Evolutionary conservation across 2,113 vertebrate species (phyloP).

Genomic region (Phalacrocorax brasilianus): DNA sequence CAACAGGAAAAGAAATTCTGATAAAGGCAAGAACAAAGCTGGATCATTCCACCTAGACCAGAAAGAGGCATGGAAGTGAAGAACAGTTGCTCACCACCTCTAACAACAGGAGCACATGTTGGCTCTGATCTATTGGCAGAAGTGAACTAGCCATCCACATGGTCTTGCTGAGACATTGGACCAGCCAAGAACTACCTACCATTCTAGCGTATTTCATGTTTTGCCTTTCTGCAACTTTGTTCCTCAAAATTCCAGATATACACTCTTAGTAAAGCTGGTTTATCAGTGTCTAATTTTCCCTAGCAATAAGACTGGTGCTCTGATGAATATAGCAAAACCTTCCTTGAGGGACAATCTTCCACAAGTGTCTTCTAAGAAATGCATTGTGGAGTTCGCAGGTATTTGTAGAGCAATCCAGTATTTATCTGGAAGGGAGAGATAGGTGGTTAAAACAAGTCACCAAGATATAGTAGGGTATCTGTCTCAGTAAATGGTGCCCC

Average conservation of each 20-base stretch:
- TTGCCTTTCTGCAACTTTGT: neutral
- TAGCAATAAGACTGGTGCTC: neutral
- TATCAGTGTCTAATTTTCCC: neutral
- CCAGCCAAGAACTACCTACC: neutral
- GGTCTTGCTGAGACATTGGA: neutral
- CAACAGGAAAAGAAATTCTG: neutral
- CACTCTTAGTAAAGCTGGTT: neutral
- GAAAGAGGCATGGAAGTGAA: neutral
- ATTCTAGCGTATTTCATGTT: rapidly evolving
- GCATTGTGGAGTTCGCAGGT: rapidly evolving
- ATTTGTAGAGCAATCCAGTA: neutral
- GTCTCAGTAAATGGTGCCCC: neutral
- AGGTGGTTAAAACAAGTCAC: neutral
- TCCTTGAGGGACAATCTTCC: neutral
- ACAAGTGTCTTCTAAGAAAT: neutral
- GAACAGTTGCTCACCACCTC: rapidly evolving
- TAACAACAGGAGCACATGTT: neutral
- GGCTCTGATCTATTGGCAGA: neutral
- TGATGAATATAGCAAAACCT: neutral
- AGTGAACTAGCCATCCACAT: neutral
- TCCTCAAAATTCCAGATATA: neutral
- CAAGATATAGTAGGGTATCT: neutral
- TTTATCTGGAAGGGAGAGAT: neutral
- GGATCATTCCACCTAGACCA: neutral
- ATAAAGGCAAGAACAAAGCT: neutral